Evolutionary conservation across 2,797 vertebrate genomes (phyloP).

Genomic region (Urosaurus nigricauda): DNA sequence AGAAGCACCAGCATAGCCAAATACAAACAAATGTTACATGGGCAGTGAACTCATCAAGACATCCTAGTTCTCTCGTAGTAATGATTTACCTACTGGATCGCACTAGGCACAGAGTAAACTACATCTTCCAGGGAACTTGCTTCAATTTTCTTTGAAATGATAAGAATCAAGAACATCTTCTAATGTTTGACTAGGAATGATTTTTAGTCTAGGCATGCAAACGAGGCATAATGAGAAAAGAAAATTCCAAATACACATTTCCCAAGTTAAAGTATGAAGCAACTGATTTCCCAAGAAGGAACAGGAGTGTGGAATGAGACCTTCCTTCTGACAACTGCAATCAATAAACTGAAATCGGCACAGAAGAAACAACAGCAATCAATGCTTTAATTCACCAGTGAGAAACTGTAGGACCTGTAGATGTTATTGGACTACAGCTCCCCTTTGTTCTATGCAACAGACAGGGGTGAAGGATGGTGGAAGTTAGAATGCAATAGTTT

Average conservation of each 20-base stretch:
- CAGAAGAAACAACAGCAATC: not conserved
- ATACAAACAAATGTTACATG: not conserved
- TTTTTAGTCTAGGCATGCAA: not conserved
- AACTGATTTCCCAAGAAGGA: not conserved
- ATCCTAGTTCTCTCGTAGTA: not conserved
- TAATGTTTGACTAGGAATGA: not conserved
- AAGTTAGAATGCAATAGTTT: not conserved
- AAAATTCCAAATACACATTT: not conserved
- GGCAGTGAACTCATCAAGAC: not conserved
- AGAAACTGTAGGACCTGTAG: not conserved
- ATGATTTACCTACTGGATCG: not conserved
- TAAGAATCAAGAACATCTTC: not conserved
- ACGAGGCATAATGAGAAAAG: not conserved
- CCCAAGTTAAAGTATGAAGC: not conserved
- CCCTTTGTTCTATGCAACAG: not conserved
- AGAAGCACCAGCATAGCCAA: fast-evolving
- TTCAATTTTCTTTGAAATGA: not conserved
- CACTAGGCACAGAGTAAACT: not conserved
- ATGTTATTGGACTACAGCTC: not conserved
- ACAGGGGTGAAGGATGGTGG: not conserved
- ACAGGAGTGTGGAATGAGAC: not conserved
- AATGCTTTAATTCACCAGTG: not conserved
- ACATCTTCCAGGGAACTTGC: not conserved
- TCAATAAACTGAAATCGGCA: not conserved
- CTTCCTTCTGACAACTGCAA: not conserved